These are phyloP conservation scores for Numenius phaeopus DNA, from an alignment of 2,797 vertebrate genomes.

Conservation along the genomic window DNA sequence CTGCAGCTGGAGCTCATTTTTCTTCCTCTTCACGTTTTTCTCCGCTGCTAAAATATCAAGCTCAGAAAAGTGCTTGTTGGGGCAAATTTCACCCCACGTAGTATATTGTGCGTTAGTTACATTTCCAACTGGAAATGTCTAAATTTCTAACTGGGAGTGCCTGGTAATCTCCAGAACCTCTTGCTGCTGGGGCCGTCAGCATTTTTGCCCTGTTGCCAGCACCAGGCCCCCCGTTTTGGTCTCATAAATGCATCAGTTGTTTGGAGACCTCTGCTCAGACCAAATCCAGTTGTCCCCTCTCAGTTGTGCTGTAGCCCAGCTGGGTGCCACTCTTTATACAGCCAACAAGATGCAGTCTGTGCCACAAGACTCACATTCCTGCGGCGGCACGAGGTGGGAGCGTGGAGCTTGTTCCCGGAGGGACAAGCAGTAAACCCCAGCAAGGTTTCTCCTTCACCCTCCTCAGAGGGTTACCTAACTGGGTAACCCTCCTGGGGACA, in stretches of 20 bases:
- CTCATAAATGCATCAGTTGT: fast-evolving
- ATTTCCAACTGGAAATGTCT: neutral
- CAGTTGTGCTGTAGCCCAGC: neutral
- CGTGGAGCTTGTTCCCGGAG: neutral
- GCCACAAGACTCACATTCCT: no score
- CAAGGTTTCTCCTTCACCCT: neutral
- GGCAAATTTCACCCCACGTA: neutral
- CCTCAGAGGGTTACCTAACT: no score
- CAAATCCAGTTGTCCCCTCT: neutral
- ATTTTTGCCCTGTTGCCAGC: no score
- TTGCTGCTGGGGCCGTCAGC: fast-evolving
- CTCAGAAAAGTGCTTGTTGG: neutral
- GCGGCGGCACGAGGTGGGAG: fast-evolving
- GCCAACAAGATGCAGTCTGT: neutral
- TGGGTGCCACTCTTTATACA: neutral
- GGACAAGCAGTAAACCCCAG: no score
- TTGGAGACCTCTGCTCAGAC: neutral
- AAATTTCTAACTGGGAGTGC: neutral
- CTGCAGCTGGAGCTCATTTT: neutral
- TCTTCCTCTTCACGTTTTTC: neutral
- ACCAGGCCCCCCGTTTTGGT: neutral
- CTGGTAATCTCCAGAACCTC: neutral
- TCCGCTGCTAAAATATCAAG: neutral
- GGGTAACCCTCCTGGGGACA: no score
- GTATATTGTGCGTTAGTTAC: no score